A percentile compares a stretch with the other conserved stretches of the same genome.
Conservation (phyloP, 2,888 invertebrate species). For the Crioceris asparagi region DNA sequence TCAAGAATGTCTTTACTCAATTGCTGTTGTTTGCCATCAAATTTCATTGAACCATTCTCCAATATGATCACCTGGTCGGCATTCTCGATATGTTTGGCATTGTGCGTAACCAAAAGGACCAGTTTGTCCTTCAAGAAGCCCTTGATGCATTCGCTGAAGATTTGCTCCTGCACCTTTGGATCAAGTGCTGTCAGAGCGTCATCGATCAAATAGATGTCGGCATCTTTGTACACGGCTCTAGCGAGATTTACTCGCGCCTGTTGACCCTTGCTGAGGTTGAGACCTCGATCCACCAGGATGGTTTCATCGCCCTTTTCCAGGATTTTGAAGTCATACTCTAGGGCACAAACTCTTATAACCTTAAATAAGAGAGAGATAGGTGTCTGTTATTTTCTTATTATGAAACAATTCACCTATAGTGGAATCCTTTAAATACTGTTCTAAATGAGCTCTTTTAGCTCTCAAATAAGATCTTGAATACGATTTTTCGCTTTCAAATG, state of each 20-base stretch:
- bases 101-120: slow-evolving; percentile 40
- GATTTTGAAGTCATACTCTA: slow-evolving; percentile 46
- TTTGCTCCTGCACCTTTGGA: slow-evolving; percentile 56
- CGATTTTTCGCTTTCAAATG: no score
- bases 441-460: no score
- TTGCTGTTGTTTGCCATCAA: slow-evolving; percentile 16
- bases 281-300: slow-evolving; percentile 69
- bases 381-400: no score
- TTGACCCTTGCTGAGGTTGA: slow-evolving; percentile 75
- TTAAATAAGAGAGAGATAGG: slow-evolving; percentile 9
- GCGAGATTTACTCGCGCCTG: slow-evolving; percentile 69
- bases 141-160: slow-evolving; percentile 51
- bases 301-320: slow-evolving; percentile 59
- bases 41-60: slow-evolving; percentile 24
- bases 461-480: no score
- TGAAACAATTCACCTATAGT: no score
- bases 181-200: slow-evolving; percentile 75
- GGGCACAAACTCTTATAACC: slow-evolving; percentile 47
- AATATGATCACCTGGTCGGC: slow-evolving; percentile 38
- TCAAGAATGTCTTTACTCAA: slow-evolving; percentile 16
- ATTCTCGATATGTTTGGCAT: slow-evolving; percentile 18
- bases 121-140: slow-evolving; percentile 23
- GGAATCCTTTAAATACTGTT: no score
- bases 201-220: slow-evolving; percentile 67
- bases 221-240: slow-evolving; percentile 61